Evolutionary conservation across 2,888 invertebrate genomes (phyloP).

Genomic region (Erebia ligea): DNA sequence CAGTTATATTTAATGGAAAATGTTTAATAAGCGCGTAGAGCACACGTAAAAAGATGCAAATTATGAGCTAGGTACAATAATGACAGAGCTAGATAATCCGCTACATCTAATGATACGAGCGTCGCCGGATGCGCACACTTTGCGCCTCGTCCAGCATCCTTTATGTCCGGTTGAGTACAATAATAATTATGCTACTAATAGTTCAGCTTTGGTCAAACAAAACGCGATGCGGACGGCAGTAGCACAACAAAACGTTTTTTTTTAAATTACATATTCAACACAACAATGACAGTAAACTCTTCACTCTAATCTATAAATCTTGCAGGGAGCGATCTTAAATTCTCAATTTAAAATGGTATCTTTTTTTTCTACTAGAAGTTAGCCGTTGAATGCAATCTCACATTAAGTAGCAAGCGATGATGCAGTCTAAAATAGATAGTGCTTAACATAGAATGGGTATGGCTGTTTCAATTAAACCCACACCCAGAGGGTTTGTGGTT

Average conservation of each 20-base stretch:
- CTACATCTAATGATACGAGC: conserved; percentile 42
- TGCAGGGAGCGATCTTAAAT: too few species aligned
- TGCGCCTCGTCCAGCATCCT: conserved; percentile 30
- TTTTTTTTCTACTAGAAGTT: too few species aligned
- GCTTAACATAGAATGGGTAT: too few species aligned
- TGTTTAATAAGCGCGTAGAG: not conserved
- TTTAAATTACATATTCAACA: not conserved
- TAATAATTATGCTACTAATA: conserved; percentile 28
- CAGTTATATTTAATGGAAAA: not conserved
- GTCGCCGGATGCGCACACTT: conserved; percentile 38
- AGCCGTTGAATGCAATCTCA: too few species aligned
- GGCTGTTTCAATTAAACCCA: too few species aligned
- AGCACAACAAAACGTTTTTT: not conserved
- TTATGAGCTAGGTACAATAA: not conserved
- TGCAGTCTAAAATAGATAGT: too few species aligned
- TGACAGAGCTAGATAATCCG: conserved; percentile 36
- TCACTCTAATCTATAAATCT: too few species aligned
- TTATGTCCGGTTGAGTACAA: conserved; percentile 32
- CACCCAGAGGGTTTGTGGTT: too few species aligned
- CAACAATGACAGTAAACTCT: too few species aligned
- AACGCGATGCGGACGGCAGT: not conserved
- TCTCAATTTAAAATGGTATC: too few species aligned
- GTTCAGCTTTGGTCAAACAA: conserved; percentile 1
- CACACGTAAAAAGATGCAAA: not conserved
- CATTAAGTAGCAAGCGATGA: too few species aligned